phyloP scores from a whole-genome alignment of 2,888 invertebrate species.

The Aphodius granarius region DNA sequence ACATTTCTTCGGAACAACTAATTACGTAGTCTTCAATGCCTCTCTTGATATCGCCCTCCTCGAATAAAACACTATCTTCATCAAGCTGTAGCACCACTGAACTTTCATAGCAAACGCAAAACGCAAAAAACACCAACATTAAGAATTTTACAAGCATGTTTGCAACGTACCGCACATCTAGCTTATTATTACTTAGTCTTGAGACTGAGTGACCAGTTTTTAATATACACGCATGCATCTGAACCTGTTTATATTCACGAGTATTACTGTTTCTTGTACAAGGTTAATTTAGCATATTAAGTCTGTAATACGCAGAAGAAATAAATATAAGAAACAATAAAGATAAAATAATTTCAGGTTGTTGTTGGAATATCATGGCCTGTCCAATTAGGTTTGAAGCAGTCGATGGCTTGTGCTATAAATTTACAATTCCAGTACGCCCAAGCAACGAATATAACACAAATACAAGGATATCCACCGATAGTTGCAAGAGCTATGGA shows the following conservation, averaged over 20 bases:
- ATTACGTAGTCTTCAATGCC: background rate
- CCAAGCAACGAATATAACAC: slow-evolving; percentile 43
- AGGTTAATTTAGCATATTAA: too few species aligned
- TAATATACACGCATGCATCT: too few species aligned
- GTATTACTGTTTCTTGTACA: too few species aligned
- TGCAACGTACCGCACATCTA: background rate
- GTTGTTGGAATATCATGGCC: slow-evolving; percentile 63
- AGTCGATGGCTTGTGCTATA: slow-evolving; percentile 59
- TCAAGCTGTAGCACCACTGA: background rate
- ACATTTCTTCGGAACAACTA: background rate
- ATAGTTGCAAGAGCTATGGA: slow-evolving; percentile 39
- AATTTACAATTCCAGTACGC: slow-evolving; percentile 69
- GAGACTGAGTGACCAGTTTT: too few species aligned
- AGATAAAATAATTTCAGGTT: slow-evolving; percentile 54
- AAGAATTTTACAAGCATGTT: background rate
- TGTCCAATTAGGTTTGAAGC: slow-evolving; percentile 57
- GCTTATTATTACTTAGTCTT: background rate
- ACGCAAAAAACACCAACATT: background rate
- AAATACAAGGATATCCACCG: slow-evolving; percentile 44
- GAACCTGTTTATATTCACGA: too few species aligned
- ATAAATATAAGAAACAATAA: background rate
- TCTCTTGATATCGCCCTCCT: background rate
- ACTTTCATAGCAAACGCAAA: background rate
- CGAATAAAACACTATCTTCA: background rate
- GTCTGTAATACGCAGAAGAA: too few species aligned